Evolutionary conservation across 2,888 invertebrate genomes (phyloP), one percentile per base, ranked within the genome.

Genomic region (Hololepta plana): DNA sequence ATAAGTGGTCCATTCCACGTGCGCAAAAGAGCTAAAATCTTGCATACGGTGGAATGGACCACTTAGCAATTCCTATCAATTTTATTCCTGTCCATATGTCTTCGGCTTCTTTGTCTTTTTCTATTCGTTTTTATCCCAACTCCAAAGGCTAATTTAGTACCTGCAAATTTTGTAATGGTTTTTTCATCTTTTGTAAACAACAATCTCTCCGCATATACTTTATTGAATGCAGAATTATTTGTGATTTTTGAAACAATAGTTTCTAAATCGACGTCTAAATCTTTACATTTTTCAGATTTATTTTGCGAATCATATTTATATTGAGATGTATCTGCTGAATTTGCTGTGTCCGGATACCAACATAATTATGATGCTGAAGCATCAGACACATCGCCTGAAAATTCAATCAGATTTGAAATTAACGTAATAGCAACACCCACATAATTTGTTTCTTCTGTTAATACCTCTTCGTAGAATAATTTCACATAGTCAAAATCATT

Each of bases 181-280:
- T 31, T 31, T 31, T 27, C 27, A 23, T 30, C 23, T 30, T 30
- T 23, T 30, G 28, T 30, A 23, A 30, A 29, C 30, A 15, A 30
- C 31, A 14, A 15, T 13, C 26, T 25, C 21, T 22, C 22, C 10
- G 9, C 8, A 9, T 8, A 24, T 24, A 12, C 24, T 24, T 24
- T 24, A 24, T 24, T 29, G 23, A 30, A 30, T 30, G 2, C 22
- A 26, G 27, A 20, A 27, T 29, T 29, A 27, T 28, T 29, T 29
- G 17, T 27, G 13, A 28, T 28, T 31, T 23, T 31, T 29, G 25
- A 31, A 31, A 31, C 20, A 31, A 31, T 29, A 9, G 29, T 31
- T 29, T 31, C 25, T 30, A 31, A 25, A 30, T 31, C 21, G 15
- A 31, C 21, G 10, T 31, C 24, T 29, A 29, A 30, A 29, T 29